Evolutionary conservation across 1,140 invertebrate genomes (phyloP).

Genomic region (Pogonomyrmex californicus): DNA sequence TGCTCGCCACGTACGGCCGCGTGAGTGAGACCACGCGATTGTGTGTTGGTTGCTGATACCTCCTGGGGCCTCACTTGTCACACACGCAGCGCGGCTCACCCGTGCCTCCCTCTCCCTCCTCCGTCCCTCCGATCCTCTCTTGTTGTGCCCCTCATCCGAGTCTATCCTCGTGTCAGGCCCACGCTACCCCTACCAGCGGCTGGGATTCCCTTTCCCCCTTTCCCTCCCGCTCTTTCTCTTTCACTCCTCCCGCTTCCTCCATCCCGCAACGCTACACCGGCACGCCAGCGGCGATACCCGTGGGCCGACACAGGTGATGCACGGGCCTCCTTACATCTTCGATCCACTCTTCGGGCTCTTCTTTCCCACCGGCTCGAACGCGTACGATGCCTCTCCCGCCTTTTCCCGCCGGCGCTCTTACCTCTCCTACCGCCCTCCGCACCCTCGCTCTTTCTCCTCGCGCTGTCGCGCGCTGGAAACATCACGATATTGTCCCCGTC

Average conservation of each 20-base stretch:
- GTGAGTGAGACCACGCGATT: constrained; percentile 66
- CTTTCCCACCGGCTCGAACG: constrained; percentile 77
- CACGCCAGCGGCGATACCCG: constrained; percentile 79
- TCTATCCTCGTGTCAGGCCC: constrained; percentile 58
- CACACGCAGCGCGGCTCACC: constrained; percentile 68
- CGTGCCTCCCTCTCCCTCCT: background rate
- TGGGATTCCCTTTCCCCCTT: constrained; percentile 32
- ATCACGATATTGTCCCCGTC: constrained; percentile 61
- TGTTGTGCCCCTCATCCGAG: background rate
- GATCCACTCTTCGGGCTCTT: constrained; percentile 78
- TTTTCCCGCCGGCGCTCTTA: constrained; percentile 29
- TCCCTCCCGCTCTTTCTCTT: constrained; percentile 19
- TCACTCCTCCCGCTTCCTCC: constrained; percentile 52
- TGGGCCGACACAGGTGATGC: constrained; percentile 82
- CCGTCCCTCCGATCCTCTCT: constrained; percentile 1
- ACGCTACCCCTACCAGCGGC: constrained; percentile 32
- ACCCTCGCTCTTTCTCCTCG: constrained; percentile 59
- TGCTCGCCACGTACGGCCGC: constrained; percentile 40
- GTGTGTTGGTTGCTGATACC: constrained; percentile 76
- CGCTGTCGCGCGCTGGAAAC: constrained; percentile 64
- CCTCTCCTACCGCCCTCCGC: background rate
- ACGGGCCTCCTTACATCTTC: constrained; percentile 81
- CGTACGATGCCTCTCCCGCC: constrained; percentile 45
- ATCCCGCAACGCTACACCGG: constrained; percentile 63
- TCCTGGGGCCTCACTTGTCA: constrained; percentile 80